Evolutionary conservation across 2,888 invertebrate species (phyloP).

Genomic region (Cyaniris semiargus): DNA sequence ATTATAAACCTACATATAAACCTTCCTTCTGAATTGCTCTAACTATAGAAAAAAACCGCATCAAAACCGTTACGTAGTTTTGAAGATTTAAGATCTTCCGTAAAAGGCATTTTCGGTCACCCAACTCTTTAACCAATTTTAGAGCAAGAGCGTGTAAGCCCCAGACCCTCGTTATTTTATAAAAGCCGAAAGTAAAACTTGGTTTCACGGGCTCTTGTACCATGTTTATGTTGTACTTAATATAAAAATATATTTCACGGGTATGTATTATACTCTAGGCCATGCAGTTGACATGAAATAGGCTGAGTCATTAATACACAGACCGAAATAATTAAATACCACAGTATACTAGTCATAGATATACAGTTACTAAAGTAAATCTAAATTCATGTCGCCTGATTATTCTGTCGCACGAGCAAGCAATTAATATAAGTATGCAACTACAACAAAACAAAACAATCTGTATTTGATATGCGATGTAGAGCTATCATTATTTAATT

Average conservation of each 20-base stretch:
- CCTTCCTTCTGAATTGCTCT: too few species aligned
- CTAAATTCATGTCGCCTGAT: neutral
- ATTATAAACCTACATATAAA: too few species aligned
- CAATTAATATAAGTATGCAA: neutral
- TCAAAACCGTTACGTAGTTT: neutral
- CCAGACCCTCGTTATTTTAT: too few species aligned
- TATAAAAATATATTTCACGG: neutral
- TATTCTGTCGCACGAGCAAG: neutral
- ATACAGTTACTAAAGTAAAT: neutral
- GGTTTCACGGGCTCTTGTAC: neutral
- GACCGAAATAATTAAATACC: neutral
- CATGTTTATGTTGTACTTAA: neutral
- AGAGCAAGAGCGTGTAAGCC: neutral
- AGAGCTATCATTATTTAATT: constrained; percentile 10
- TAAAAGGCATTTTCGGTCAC: neutral
- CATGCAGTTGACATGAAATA: neutral
- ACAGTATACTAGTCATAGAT: neutral
- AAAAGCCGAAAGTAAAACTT: neutral
- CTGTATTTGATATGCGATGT: neutral
- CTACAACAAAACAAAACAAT: neutral
- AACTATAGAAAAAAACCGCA: neutral
- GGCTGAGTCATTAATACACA: neutral
- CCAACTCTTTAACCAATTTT: neutral
- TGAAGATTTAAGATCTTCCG: neutral
- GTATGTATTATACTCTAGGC: neutral